These are phyloP conservation scores for Andrena chrysosceles DNA, from an alignment of 2,888 invertebrate species.

Conservation along the genomic window DNA sequence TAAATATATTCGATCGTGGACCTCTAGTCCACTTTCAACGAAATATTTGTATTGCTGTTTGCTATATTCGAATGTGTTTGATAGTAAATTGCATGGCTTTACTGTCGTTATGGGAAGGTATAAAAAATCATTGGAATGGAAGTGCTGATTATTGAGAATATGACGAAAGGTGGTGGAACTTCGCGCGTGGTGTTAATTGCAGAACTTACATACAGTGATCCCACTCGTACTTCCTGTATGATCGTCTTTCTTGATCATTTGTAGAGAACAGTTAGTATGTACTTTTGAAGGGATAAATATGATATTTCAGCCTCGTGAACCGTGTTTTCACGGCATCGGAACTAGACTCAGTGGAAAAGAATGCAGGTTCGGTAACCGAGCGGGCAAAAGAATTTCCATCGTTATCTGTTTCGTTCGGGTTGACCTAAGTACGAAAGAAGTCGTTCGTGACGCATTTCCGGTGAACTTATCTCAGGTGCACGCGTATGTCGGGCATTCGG, in stretches of 20 bases:
- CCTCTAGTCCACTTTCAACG: not conserved
- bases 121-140: not conserved
- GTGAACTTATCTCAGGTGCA: slow-evolving; percentile 56
- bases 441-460: slow-evolving; percentile 59
- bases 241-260: not conserved
- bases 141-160: not conserved
- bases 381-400: slow-evolving; percentile 22
- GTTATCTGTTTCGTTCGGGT: not conserved
- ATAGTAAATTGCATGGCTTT: not conserved
- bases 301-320: not conserved
- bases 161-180: not conserved
- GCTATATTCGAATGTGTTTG: not conserved
- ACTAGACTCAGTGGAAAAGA: not conserved
- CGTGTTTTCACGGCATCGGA: slow-evolving; percentile 6
- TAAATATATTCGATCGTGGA: not conserved
- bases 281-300: too few relatives aligned
- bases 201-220: not conserved
- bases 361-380: not conserved
- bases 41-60: not conserved
- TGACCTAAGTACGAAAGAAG: slow-evolving; percentile 32
- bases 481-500: slow-evolving; percentile 25
- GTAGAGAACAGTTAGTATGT: not conserved
- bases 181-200: not conserved
- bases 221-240: too few relatives aligned
- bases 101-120: not conserved